phyloP scores from a whole-genome alignment of 2,888 invertebrate genomes.

The Pemphredon lugubris region DNA sequence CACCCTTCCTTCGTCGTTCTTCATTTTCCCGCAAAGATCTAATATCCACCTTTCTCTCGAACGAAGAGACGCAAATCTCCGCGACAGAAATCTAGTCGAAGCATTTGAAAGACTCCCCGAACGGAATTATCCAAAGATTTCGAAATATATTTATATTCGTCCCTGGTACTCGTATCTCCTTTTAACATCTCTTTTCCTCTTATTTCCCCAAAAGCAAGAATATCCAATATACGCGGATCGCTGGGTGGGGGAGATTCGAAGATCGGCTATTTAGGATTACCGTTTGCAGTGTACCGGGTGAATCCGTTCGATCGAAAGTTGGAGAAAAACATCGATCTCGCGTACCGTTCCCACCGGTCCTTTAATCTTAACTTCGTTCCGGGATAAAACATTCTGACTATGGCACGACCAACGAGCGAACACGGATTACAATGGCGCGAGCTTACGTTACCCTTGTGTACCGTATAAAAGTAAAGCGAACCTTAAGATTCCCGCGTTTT shows the following conservation, averaged over 20 bases:
- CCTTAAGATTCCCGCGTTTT: conserved; percentile 22
- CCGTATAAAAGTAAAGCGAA: conserved; percentile 40
- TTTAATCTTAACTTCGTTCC: not conserved
- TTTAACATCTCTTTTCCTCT: no score
- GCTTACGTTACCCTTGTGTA: conserved; percentile 35
- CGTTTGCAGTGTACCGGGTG: not conserved
- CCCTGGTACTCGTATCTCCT: conserved; percentile 3
- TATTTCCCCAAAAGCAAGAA: no score
- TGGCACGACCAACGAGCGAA: conserved; percentile 22
- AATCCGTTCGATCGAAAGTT: conserved; percentile 1
- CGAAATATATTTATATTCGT: no score
- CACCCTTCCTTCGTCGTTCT: no score
- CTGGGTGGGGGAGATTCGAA: conserved; percentile 4
- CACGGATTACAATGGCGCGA: conserved; percentile 19
- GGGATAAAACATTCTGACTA: conserved; percentile 19
- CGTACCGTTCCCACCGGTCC: not conserved
- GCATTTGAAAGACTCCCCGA: no score
- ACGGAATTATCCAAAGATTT: no score
- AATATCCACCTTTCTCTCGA: no score
- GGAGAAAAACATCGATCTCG: conserved; percentile 13
- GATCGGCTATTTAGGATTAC: conserved; percentile 12
- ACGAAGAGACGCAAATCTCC: no score
- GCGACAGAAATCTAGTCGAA: no score
- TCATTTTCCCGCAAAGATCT: no score
- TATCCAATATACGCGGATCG: no score